These are phyloP conservation scores for Sphaerolaimus hirsutus DNA, from an alignment of 2,888 invertebrate genomes.

Conservation along the genomic window DNA sequence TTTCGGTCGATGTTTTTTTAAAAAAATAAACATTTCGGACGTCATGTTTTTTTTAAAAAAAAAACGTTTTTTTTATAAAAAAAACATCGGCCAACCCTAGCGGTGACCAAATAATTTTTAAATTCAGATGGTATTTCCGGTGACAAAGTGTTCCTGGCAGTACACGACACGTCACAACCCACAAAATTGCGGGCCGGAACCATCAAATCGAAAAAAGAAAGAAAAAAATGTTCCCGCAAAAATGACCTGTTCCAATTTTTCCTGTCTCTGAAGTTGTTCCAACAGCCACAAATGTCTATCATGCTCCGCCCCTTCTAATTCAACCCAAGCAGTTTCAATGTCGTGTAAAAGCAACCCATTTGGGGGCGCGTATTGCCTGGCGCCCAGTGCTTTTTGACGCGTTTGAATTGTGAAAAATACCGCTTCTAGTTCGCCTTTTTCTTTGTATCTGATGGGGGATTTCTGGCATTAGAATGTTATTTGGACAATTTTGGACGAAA, in stretches of 20 bases:
- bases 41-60: background rate
- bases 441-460: constrained; percentile 77
- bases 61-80: background rate
- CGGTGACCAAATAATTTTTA: too few relatives aligned
- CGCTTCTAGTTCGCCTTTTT: constrained; percentile 85
- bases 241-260: background rate
- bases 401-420: constrained; percentile 88
- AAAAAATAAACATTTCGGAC: too few relatives aligned
- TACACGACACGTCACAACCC: too few relatives aligned
- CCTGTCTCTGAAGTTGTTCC: constrained; percentile 41
- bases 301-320: constrained; percentile 74
- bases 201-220: too few relatives aligned
- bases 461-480: too few relatives aligned
- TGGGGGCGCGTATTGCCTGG: constrained; percentile 18
- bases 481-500: too few relatives aligned
- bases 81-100: too few relatives aligned
- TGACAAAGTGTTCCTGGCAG: too few relatives aligned
- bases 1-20: too few relatives aligned
- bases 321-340: constrained; percentile 77
- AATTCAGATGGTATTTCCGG: too few relatives aligned
- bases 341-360: constrained; percentile 62
- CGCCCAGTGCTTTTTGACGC: constrained; percentile 64
- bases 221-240: too few relatives aligned
- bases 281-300: constrained; percentile 68
- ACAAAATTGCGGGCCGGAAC: too few relatives aligned